Evolutionary conservation across 1,140 invertebrate genomes (phyloP), one percentile per base, ranked within the genome.

Genomic region (Parapsyche elsis): DNA sequence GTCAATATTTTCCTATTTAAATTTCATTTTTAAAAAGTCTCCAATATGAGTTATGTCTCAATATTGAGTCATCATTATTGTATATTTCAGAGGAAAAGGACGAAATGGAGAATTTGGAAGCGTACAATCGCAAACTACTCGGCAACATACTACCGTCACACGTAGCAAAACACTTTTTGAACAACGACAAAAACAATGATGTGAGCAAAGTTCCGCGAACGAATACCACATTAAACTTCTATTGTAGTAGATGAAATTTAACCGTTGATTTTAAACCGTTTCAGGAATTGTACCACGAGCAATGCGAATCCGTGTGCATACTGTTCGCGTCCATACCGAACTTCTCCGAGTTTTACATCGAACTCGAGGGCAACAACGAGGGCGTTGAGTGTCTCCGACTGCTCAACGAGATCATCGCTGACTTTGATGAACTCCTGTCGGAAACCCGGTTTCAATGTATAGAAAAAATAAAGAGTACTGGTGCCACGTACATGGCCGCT

Each of bases 381-480:
- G 97, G 97, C 0, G 94, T 98, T 12, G 97, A 98, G 87, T 99
- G 97, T 87, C 91, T 99, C 26, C 89, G 97, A 59, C 91, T 99
- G 0, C 91, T 99, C 1, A 99, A 99, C 88, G 97, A 99, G 90
- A 99, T 99, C 84, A 98, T 98, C 75, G 97, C 96, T 0, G 97
- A 98, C 89, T 98, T 98, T 86, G 97, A 99, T 87, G 95, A 98
- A 87, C 88, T 98, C 71, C 90, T 98, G 0, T 92, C 94, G 5
- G 95, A 97, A 85, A 94, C 95, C 9, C 91, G 92, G 82, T 99
- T 97, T 89, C 93, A 91, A 21, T 97, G 94, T 88, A 96, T 99
- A 83, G 97, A 99, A 88, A 99, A 99, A 88, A 99, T 99, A 84
- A 99, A 99, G 87, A 98, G 96, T 79, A 98, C 97, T 0, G 97